These are phyloP conservation scores for Erinaceus europaeus DNA, from an alignment of 2,113 vertebrate species.

Conservation along the genomic window DNA sequence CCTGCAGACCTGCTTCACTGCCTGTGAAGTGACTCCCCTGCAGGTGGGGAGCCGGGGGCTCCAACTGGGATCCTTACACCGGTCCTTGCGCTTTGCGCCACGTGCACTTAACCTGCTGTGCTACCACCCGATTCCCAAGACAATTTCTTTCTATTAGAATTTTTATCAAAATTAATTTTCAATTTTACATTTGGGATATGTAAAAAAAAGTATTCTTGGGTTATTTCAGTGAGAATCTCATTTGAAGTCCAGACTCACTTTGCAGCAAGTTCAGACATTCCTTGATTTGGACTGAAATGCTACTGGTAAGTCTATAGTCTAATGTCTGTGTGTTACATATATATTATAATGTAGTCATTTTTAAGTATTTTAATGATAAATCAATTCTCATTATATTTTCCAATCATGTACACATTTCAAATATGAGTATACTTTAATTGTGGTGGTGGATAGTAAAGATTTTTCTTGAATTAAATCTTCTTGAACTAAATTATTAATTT, in stretches of 20 bases:
- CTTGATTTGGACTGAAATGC: neutral
- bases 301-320: neutral
- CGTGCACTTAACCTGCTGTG: neutral
- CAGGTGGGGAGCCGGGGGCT: too few species aligned
- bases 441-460: neutral
- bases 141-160: too few species aligned
- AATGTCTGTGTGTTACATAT: neutral
- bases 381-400: neutral
- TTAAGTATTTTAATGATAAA: neutral
- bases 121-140: neutral
- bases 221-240: constrained; percentile 5
- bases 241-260: neutral
- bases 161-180: neutral
- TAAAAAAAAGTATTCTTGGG: neutral
- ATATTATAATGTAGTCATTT: neutral
- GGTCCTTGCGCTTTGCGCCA: too few species aligned
- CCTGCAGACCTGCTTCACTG: too few species aligned
- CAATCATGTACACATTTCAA: neutral
- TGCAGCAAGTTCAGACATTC: neutral
- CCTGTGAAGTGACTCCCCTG: too few species aligned
- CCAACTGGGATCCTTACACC: too few species aligned
- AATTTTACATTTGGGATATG: neutral
- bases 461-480: neutral
- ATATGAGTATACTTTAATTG: neutral
- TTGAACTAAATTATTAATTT: too few species aligned